These are phyloP conservation scores for Brachionus calyciflorus DNA, from an alignment of 1,140 invertebrate genomes.

Conservation along the genomic window DNA sequence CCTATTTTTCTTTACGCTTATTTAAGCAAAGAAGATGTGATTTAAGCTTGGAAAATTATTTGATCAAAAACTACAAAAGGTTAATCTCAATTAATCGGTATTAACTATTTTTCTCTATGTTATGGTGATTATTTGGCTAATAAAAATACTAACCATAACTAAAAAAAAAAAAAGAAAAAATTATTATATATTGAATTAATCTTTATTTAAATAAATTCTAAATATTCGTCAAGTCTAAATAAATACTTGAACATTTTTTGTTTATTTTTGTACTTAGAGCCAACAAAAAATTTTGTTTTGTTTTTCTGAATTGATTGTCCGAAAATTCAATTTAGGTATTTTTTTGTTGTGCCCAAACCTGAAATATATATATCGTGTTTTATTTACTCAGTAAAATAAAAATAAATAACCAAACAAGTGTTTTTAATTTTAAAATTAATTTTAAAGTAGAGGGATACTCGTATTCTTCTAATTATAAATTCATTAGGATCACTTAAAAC, in stretches of 20 bases:
- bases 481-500: no score
- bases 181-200: background rate
- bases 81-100: constrained; percentile 26
- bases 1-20: background rate
- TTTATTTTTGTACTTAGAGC: background rate
- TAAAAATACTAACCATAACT: background rate
- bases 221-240: constrained; percentile 18
- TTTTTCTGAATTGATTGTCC: background rate
- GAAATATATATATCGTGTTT: background rate
- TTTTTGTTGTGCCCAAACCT: background rate
- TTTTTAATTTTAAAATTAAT: no score
- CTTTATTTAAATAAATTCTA: background rate
- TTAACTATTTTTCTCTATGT: background rate
- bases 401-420: no score
- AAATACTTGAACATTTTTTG: constrained; percentile 42
- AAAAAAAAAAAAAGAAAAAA: background rate
- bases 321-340: background rate
- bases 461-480: no score
- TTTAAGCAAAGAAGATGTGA: background rate
- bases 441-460: no score
- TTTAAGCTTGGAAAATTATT: constrained; percentile 4
- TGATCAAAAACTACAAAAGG: constrained; percentile 15
- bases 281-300: background rate
- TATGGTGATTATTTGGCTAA: constrained; percentile 37
- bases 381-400: no score